These are phyloP conservation scores for Hylaeus volcanicus DNA, from an alignment of 1,140 invertebrate species.

Conservation along the genomic window DNA sequence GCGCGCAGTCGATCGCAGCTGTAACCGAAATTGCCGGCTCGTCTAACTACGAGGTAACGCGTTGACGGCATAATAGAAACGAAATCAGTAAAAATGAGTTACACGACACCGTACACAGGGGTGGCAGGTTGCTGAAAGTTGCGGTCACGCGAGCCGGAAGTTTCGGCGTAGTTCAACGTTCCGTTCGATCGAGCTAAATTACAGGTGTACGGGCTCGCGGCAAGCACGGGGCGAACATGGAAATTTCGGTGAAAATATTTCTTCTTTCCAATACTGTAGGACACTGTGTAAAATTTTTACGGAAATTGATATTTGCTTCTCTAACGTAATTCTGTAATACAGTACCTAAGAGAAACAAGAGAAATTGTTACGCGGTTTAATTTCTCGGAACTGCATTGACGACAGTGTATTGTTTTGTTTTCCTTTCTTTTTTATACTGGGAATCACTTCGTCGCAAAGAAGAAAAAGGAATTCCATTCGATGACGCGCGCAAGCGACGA, in stretches of 20 bases:
- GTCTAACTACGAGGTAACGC: not conserved
- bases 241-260: constrained; percentile 1
- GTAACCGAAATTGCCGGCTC: not conserved
- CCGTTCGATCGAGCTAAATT: constrained; percentile 10
- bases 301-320: no score
- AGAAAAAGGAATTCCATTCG: not conserved
- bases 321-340: no score
- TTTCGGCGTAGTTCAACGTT: constrained; percentile 10
- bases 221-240: not conserved
- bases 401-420: no score
- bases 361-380: no score
- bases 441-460: not conserved
- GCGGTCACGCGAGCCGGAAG: constrained; percentile 34
- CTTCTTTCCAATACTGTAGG: no score
- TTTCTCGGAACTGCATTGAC: no score
- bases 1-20: not conserved
- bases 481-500: not conserved
- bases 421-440: not conserved
- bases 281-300: no score
- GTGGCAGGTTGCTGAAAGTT: constrained; percentile 5
- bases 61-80: constrained; percentile 18
- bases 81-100: constrained; percentile 12
- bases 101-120: not conserved
- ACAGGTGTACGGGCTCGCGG: not conserved
- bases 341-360: no score